These are phyloP conservation scores for Phylloscopus trochilus DNA, from an alignment of 2,113 vertebrate genomes.

Conservation along the genomic window DNA sequence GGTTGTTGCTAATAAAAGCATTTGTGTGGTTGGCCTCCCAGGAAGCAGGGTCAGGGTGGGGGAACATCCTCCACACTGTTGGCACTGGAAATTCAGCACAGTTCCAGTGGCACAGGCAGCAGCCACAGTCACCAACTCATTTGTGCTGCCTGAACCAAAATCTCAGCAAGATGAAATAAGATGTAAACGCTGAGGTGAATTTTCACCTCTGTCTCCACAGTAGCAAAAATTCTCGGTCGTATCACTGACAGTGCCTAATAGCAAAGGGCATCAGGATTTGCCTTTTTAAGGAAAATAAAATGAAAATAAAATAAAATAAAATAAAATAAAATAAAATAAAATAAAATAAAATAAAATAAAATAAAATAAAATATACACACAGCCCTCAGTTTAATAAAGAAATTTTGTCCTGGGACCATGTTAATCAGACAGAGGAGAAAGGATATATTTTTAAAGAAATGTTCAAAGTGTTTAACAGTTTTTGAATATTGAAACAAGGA, in stretches of 20 bases:
- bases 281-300: too few species aligned
- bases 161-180: neutral
- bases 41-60: neutral
- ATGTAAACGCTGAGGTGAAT: fast-evolving
- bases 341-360: neutral
- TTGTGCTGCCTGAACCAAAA: neutral
- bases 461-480: neutral
- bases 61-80: neutral
- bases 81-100: neutral
- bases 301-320: too few species aligned
- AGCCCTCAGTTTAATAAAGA: neutral
- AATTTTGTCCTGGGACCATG: fast-evolving
- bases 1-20: neutral
- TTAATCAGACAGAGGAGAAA: neutral
- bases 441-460: neutral
- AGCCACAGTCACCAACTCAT: neutral
- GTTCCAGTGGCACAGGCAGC: neutral
- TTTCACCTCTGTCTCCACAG: neutral
- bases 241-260: neutral
- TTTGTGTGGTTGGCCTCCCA: neutral
- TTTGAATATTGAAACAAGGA: neutral
- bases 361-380: too few species aligned
- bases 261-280: neutral
- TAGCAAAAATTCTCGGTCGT: neutral
- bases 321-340: neutral